Percentiles rank a stretch among this genome's conserved stretches.
Evolutionary conservation across 2,797 vertebrate species (phyloP).

Genomic region (Poecilia velifera): DNA sequence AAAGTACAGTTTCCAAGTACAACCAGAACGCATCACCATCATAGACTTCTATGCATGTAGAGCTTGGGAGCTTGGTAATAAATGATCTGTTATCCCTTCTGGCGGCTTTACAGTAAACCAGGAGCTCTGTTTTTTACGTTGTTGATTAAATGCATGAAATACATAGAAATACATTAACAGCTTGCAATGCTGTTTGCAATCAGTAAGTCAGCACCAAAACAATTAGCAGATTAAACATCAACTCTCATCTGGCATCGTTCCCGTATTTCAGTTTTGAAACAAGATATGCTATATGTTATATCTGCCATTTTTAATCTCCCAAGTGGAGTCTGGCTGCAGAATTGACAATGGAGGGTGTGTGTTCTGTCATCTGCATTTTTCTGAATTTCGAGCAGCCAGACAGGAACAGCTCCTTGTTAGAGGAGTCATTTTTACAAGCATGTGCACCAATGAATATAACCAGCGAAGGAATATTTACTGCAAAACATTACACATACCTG

Average conservation of each 20-base stretch:
- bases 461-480: background rate
- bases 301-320: background rate
- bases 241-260: background rate
- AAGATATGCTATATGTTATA: background rate
- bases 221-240: background rate
- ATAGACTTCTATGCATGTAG: background rate
- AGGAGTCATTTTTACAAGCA: background rate
- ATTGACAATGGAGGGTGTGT: background rate
- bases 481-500: background rate
- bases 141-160: too few species aligned
- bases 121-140: background rate
- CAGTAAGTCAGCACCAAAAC: background rate
- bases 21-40: background rate
- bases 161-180: too few species aligned
- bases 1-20: too few species aligned
- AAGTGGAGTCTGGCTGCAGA: background rate
- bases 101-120: background rate
- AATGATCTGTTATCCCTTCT: background rate
- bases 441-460: background rate
- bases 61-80: background rate
- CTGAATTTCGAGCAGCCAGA: background rate
- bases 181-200: background rate
- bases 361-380: background rate
- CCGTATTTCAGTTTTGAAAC: background rate
- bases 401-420: too few species aligned